Evolutionary conservation across 2,888 invertebrate species (phyloP).

Genomic region (Zygogramma bicolorata): DNA sequence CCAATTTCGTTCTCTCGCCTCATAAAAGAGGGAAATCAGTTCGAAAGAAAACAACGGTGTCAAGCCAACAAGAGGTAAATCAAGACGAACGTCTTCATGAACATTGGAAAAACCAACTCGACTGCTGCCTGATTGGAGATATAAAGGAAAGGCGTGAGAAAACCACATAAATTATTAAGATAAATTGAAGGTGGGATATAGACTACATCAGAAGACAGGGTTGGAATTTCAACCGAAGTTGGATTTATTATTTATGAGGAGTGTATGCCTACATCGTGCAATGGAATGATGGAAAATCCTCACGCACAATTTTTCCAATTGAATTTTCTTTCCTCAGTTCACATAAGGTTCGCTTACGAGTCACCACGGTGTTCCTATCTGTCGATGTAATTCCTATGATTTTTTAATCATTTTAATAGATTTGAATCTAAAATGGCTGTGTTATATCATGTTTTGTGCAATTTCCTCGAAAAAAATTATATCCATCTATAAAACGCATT

Average conservation of each 20-base stretch:
- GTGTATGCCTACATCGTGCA: constrained; percentile 20
- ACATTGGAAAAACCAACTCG: constrained; percentile 6
- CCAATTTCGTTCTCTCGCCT: no score
- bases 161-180: constrained; percentile 39
- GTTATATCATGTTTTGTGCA: no score
- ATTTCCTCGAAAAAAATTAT: no score
- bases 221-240: neutral
- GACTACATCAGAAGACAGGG: constrained; percentile 11
- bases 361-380: no score
- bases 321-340: neutral
- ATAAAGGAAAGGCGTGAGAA: constrained; percentile 28
- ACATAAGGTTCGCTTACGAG: neutral
- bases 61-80: neutral
- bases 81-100: constrained; percentile 1
- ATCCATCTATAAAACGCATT: no score
- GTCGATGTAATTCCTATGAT: no score
- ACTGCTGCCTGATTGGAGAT: constrained; percentile 15
- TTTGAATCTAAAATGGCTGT: no score
- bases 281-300: constrained; percentile 14
- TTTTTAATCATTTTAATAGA: no score
- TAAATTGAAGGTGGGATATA: constrained; percentile 29
- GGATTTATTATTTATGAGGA: constrained; percentile 27
- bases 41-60: neutral
- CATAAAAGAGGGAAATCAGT: neutral
- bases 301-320: neutral